Evolutionary conservation across 2,797 vertebrate genomes (phyloP), one percentile per base, ranked within the genome.

Genomic region (Ibycter americanus): DNA sequence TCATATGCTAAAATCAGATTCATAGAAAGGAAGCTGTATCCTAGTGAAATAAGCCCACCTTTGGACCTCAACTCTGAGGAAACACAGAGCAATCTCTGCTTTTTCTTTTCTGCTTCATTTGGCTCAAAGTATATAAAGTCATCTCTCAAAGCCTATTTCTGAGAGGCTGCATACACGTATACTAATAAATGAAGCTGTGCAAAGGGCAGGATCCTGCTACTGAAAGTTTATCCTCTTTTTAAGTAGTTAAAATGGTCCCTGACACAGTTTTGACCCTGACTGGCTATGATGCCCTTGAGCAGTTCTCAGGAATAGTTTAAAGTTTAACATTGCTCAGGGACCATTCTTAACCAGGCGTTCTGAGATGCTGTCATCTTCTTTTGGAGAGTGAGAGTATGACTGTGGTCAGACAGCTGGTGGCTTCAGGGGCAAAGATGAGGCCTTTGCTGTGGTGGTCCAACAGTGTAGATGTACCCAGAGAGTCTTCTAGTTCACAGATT

Each of bases 371-470:
- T 58, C 5, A 9, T 49, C 51, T 14, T 62, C 42, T 49, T 77
- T 31, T 31, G 52, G 31, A 78, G 52, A 36, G 7, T 4, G 15
- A n/a, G 27, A 77, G 22, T 31, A 27, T 38, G 61, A 86, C n/a
- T 0, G 1, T 68, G 23, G 7, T 86, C 20, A 31, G 47, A 36
- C 26, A 38, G 54, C 17, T 6, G 1, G 3, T 58, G 76, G 49
- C 34, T 47, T 63, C 20, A 31, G 26, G 49, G 31, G 7, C 11
- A 47, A 38, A 40, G 66, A 19, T 52, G 38, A 73, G 36, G n/a
- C 17, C 19, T 79, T 62, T 72, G 47, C n/a, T 4, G 0, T 34
- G 12, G 56, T 36, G 12, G 6, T 66, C 56, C 36, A 46, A 10
- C 15, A 72, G 6, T 8, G 44, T 47, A 42, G 34, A 5, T 42